A percentile compares a stretch with the other conserved stretches of the same genome.
These are phyloP conservation scores for Halesus radiatus DNA, from an alignment of 1,140 invertebrate genomes.

Conservation along the genomic window DNA sequence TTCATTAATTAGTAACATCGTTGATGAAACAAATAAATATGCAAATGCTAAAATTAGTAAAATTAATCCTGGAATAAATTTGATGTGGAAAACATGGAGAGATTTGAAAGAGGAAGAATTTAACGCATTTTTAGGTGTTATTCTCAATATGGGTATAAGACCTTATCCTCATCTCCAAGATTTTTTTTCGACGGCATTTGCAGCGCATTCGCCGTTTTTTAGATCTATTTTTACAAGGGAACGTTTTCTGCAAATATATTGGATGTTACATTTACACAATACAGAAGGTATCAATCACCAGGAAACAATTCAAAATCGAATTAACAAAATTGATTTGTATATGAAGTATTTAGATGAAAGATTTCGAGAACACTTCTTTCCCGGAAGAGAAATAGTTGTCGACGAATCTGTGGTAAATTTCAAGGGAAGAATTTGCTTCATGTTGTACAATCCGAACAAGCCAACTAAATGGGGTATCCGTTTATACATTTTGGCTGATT, in stretches of 20 bases:
- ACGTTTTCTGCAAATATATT: conserved; percentile 48
- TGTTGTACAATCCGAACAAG: conserved; percentile 59
- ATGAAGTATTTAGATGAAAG: conserved; percentile 42
- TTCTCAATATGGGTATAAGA: conserved; percentile 46
- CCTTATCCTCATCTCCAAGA: conserved; percentile 28
- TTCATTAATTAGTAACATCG: background rate
- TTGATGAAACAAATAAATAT: conserved; percentile 34
- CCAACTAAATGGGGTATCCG: conserved; percentile 59
- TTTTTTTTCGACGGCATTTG: conserved; percentile 32
- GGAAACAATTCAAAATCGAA: too few relatives aligned
- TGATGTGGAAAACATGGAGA: too few relatives aligned
- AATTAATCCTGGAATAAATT: too few relatives aligned
- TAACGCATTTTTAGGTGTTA: conserved; percentile 32
- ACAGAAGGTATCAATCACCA: background rate
- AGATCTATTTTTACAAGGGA: conserved; percentile 13
- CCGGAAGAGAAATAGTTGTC: conserved; percentile 34
- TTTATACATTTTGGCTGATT: conserved; percentile 57
- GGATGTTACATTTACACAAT: conserved; percentile 39
- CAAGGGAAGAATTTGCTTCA: conserved; percentile 57
- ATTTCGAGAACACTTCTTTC: conserved; percentile 52
- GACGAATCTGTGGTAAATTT: conserved; percentile 56
- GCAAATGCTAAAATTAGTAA: background rate
- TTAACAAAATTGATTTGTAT: too few relatives aligned
- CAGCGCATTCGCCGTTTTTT: conserved; percentile 27
- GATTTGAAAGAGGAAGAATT: too few relatives aligned